Evolutionary conservation across 2,113 vertebrate genomes (phyloP), one percentile per base, ranked within the genome.

Genomic region (Oenanthe oenanthe): DNA sequence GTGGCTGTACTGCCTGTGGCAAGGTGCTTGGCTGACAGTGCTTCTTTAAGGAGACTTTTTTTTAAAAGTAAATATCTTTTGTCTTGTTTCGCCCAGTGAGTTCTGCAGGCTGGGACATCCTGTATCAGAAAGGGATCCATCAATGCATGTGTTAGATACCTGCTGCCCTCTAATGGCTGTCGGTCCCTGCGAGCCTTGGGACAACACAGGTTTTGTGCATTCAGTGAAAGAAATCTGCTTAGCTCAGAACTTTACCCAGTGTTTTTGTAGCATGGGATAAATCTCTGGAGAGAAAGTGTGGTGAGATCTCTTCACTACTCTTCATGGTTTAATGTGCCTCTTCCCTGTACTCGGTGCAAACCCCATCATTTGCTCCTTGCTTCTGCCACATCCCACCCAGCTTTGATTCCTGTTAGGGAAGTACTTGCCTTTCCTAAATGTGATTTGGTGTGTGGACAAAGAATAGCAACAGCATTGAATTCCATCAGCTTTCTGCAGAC

Each of bases 151-250:
- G 34, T 54, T 77, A 66, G 96, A 95, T 89, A 29, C 93, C 82
- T 96, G 95, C 98, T 96, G 97, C 98, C 98, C 98, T 96, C 98
- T 98, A 95, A 94, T 4, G 98, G 98, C 50, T 71, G 72, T 42
- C 4, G 25, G 12, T 73, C 57, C 25, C 43, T 38, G 32, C 0
- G 6, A 88, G 31, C 53, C 50, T 42, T 38, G 58, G 50, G 53
- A 60, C 63, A 70, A 13, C 66, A 50, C 3, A 14, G 19, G 63
- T 48, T 70, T 79, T 68, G 58, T 73, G 24, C 42, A 4, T 17
- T 26, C 58, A 8, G n/a, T 19, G 38, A 36, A 71, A 74, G 17
- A 61, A 83, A 88, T 24, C 24, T 76, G 88, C 82, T 89, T 86
- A 88, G 63, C 75, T 90, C 47, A 48, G 67, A 51, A 71, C 14